phyloP scores from a whole-genome alignment of 1,140 invertebrate genomes.

The Zaprionus gabonicus region DNA sequence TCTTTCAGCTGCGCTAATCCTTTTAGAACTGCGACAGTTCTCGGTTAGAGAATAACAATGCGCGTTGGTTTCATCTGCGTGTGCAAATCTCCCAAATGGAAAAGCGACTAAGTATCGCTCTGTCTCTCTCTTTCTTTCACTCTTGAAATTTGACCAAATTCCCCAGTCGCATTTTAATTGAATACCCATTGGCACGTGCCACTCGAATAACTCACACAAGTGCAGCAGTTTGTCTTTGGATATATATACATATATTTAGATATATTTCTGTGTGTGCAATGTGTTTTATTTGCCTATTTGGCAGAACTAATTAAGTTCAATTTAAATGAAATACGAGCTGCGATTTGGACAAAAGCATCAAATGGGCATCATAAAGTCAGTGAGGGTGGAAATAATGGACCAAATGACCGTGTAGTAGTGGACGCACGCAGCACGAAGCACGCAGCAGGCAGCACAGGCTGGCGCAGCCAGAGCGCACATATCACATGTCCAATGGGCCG shows the following conservation, averaged over 20 bases:
- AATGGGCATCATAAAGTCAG: conserved; percentile 79
- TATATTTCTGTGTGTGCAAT: conserved; percentile 1
- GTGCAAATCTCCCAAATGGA: conserved; percentile 4
- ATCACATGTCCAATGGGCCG: conserved; percentile 69
- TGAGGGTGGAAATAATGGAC: conserved; percentile 66
- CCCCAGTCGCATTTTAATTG: conserved; percentile 49
- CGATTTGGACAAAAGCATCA: conserved; percentile 68
- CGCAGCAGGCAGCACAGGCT: neutral
- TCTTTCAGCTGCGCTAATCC: conserved; percentile 41
- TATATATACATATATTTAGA: neutral
- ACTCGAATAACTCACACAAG: conserved; percentile 21
- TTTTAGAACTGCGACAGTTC: conserved; percentile 39
- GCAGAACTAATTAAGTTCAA: conserved; percentile 81
- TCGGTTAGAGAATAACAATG: conserved; percentile 36
- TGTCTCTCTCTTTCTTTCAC: neutral
- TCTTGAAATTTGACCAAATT: neutral
- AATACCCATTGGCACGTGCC: conserved; percentile 53
- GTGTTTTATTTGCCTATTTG: conserved; percentile 54
- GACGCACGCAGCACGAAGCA: neutral
- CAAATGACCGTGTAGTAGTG: conserved; percentile 3
- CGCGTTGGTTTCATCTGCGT: conserved; percentile 31
- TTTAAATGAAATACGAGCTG: conserved; percentile 81
- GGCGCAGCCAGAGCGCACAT: conserved; percentile 16
- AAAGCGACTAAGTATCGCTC: neutral
- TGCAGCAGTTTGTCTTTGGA: neutral